phyloP scores from a whole-genome alignment of 2,888 invertebrate genomes.

The Cotesia congregata region DNA sequence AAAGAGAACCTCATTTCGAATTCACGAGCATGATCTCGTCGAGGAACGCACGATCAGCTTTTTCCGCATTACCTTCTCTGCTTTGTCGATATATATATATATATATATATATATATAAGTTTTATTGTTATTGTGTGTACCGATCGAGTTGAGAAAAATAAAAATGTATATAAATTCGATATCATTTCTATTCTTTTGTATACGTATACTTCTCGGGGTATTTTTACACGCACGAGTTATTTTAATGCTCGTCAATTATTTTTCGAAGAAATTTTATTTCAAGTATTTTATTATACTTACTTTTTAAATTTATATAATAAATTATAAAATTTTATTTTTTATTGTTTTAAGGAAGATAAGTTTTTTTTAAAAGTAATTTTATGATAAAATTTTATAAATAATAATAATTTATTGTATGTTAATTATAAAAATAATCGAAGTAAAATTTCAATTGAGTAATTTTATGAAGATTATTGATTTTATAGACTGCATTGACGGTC shows the following conservation, averaged over 20 bases:
- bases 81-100: not conserved
- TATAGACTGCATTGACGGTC: no score
- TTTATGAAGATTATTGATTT: no score
- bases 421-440: no score
- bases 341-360: no score
- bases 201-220: slow-evolving; percentile 2
- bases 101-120: no score
- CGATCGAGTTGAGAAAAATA: not conserved
- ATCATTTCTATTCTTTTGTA: slow-evolving; percentile 14
- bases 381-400: no score
- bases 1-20: slow-evolving; percentile 33
- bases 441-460: no score
- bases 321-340: no score
- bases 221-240: slow-evolving; percentile 23
- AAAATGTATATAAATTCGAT: not conserved
- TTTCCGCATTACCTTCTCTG: slow-evolving; percentile 28
- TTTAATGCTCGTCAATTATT: not conserved
- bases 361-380: no score
- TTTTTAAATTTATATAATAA: not conserved
- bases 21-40: slow-evolving; percentile 30
- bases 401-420: no score
- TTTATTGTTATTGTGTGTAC: not conserved
- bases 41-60: slow-evolving; percentile 34
- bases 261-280: not conserved
- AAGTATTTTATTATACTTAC: not conserved